Base-by-base conservation (phyloP, 2,113 vertebrate genomes). In the Athene noctua region DNA sequence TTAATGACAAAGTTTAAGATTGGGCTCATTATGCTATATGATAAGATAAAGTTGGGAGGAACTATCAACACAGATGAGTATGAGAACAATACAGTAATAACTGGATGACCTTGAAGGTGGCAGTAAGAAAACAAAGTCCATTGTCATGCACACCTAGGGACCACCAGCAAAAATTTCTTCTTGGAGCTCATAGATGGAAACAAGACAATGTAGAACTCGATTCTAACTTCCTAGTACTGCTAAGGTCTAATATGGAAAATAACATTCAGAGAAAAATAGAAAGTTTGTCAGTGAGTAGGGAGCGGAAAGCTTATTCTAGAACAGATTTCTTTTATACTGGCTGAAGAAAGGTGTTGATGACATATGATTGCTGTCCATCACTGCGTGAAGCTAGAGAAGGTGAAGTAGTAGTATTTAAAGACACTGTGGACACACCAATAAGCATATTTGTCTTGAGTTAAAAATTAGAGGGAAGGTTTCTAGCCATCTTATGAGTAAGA, bases 21-120 rank as follows among this genome's bases (percentile, higher is more conserved):
- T 90, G 70, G 44, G 13, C 15, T 85, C 13, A 52, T 66, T 81
- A 26, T 5, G 4, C 32, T 85, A 91, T 15, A 46, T 49, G 7
- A 42, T 90, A 82, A 85, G 74, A 74, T 81, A 80, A 88, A 83
- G 30, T 21, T 80, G 46, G 32, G 66, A 86, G 58, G 38, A 92
- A 47, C 44, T 77, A 66, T 83, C 82, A 72, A 51, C 66, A 78
- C 27, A 62, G 30, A 63, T 25, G 44, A 57, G 15, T 49, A 77
- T 59, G 65, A 72, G 49, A 86, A 77, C 58, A 63, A 42, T 42
- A n/a, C 23, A 86, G 26, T 65, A 88, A 55, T 38, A 61, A 54
- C 23, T 34, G 44, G 30, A 21, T 86, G 49, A 86, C 55, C 55
- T 84, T 49, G 59, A 61, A 84, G 59, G 27, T 73, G 54, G 27